phyloP scores from a whole-genome alignment of 2,797 vertebrate genomes.

The Limosa lapponica region DNA sequence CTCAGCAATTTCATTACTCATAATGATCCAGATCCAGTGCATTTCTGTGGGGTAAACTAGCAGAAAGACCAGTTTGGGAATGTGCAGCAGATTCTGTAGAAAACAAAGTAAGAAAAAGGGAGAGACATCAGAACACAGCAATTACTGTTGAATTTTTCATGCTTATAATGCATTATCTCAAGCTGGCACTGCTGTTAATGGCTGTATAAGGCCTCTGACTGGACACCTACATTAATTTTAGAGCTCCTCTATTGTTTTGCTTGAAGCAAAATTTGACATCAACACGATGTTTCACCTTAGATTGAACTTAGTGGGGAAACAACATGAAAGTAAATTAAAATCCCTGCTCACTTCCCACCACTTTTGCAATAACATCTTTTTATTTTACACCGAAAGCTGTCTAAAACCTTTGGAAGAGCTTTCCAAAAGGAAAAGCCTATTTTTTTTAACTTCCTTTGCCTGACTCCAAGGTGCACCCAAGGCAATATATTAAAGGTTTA shows the following conservation, averaged over 20 bases:
- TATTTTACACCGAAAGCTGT: conserved; percentile 41
- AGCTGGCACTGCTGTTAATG: conserved; percentile 57
- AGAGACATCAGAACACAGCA: conserved; percentile 57
- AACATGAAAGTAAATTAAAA: conserved; percentile 72
- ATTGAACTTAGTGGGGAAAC: conserved; percentile 66
- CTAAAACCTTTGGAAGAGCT: conserved; percentile 25
- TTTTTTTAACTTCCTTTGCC: conserved; percentile 8
- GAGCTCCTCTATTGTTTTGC: conserved; percentile 65
- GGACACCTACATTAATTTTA: conserved; percentile 76
- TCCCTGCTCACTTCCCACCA: conserved; percentile 49
- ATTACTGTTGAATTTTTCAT: conserved; percentile 78
- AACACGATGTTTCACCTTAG: conserved; percentile 69
- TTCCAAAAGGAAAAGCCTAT: conserved; percentile 24
- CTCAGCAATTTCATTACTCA: conserved; percentile 57
- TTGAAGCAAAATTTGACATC: conserved; percentile 74
- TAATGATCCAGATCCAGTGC: conserved; percentile 63
- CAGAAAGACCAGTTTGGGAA: conserved; percentile 60
- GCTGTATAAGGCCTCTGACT: conserved; percentile 71
- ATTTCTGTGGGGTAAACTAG: conserved; percentile 61
- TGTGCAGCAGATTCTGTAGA: conserved; percentile 22
- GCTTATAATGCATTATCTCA: conserved; percentile 75
- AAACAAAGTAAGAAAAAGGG: conserved; percentile 51
- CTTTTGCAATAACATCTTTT: conserved; percentile 53
- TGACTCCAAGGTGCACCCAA: not conserved
- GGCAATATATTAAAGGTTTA: conserved; percentile 20